Conservation (phyloP, 2,888 invertebrate genomes). For the Caenorhabditis macrosperma region DNA sequence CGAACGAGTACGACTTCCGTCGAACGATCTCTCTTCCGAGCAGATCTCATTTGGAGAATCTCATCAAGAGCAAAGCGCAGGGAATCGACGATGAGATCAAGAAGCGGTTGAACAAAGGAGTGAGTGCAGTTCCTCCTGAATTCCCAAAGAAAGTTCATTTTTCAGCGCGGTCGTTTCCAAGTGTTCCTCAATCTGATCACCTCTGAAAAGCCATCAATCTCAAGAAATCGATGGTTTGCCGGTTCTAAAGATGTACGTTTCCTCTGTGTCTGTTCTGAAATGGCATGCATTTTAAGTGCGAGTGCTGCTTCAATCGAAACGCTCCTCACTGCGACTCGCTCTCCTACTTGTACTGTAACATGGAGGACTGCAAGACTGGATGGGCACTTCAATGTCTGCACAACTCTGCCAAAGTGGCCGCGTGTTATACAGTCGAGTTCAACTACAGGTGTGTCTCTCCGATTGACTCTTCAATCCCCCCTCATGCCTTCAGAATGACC, state of each 20-base stretch:
- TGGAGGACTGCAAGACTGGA: conserved; percentile 79
- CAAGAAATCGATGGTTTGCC: conserved; percentile 75
- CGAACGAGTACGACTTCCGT: conserved; percentile 65
- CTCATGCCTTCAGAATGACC: conserved; percentile 79
- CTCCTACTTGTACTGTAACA: conserved; percentile 74
- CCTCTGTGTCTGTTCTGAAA: not conserved
- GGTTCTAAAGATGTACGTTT: conserved; percentile 70
- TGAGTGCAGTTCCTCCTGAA: too few species aligned
- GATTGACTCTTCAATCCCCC: not conserved
- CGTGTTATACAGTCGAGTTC: conserved; percentile 78
- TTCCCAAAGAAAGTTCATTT: too few species aligned
- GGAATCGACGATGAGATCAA: conserved; percentile 79
- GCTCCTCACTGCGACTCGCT: conserved; percentile 59
- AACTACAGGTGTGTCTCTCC: conserved; percentile 68
- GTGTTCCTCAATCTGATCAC: conserved; percentile 78
- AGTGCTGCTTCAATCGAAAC: conserved; percentile 62
- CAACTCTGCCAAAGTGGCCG: conserved; percentile 77
- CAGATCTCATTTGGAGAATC: conserved; percentile 68
- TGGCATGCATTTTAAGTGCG: conserved; percentile 52
- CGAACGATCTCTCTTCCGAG: conserved; percentile 41
- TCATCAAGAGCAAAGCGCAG: conserved; percentile 76
- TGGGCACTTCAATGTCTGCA: conserved; percentile 79
- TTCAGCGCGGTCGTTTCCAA: conserved; percentile 79
- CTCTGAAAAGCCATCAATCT: conserved; percentile 75
- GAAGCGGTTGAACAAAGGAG: conserved; percentile 71